These are phyloP conservation scores for Arenaria interpres DNA, from an alignment of 2,113 vertebrate species.

Conservation along the genomic window DNA sequence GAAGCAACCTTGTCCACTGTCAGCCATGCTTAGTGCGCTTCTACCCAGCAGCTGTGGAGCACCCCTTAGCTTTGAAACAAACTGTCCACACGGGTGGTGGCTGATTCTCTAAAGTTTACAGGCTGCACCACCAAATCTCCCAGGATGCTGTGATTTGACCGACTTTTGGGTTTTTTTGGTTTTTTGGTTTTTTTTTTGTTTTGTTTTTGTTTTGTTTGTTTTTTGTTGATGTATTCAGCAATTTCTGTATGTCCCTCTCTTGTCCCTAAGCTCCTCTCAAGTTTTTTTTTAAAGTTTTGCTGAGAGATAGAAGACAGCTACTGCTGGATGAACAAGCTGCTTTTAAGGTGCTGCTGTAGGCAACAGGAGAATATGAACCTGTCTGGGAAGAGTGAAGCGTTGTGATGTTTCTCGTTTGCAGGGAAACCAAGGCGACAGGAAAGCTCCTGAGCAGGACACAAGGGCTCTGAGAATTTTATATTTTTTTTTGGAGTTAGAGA, in stretches of 20 bases:
- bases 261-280: not conserved
- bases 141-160: not conserved
- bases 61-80: not conserved
- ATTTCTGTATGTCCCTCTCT: not conserved
- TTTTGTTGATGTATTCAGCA: too few relatives aligned
- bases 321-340: not conserved
- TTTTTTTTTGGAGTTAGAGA: not conserved
- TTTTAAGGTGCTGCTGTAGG: not conserved
- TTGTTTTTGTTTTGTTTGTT: not conserved
- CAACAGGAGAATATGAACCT: not conserved
- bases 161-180: too few relatives aligned
- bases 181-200: too few relatives aligned
- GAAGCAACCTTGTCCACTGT: not conserved
- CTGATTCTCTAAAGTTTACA: not conserved
- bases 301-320: not conserved
- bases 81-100: rapidly evolving
- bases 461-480: not conserved
- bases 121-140: not conserved
- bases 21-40: not conserved
- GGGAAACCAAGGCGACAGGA: not conserved
- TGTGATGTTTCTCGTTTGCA: not conserved
- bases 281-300: not conserved
- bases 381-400: not conserved
- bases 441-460: not conserved
- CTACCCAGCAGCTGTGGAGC: not conserved